Evolutionary conservation across 2,888 invertebrate species (phyloP).

Genomic region (Merodon equestris): DNA sequence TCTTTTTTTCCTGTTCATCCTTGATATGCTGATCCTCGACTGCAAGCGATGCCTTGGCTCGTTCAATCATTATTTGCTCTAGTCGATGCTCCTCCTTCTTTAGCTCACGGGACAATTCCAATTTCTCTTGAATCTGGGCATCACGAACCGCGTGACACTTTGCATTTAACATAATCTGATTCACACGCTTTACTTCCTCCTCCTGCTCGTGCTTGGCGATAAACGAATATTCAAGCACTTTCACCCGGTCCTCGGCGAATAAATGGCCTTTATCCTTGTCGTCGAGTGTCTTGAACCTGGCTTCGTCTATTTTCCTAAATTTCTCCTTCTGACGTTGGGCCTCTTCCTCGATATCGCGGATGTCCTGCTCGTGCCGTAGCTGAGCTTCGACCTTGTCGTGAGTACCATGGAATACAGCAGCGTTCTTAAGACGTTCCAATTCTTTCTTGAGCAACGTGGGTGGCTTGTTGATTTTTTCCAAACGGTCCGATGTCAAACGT

Average conservation of each 20-base stretch:
- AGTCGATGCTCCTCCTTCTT: conserved; percentile 76
- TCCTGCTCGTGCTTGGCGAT: conserved; percentile 78
- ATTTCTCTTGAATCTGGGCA: conserved; percentile 87
- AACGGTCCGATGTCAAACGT: neutral
- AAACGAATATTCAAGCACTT: conserved; percentile 81
- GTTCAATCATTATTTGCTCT: conserved; percentile 75
- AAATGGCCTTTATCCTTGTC: conserved; percentile 77
- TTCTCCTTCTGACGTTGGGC: conserved; percentile 81
- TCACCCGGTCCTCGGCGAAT: conserved; percentile 79
- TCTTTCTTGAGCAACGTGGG: conserved; percentile 79
- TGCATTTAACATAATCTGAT: conserved; percentile 88
- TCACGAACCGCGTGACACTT: conserved; percentile 92
- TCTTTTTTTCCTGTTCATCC: conserved; percentile 71
- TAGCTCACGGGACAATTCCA: conserved; percentile 74
- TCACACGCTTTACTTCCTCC: conserved; percentile 86
- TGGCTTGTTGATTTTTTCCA: conserved; percentile 12
- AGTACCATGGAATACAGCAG: conserved; percentile 81
- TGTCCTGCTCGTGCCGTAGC: conserved; percentile 78
- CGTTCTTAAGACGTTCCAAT: conserved; percentile 81
- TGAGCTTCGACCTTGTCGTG: conserved; percentile 79
- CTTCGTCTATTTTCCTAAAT: conserved; percentile 79
- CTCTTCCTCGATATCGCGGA: conserved; percentile 80
- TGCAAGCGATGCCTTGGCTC: conserved; percentile 73
- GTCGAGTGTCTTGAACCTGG: conserved; percentile 70
- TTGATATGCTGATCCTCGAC: conserved; percentile 75